Conservation (phyloP, 2,888 invertebrate species). For the Aphodius granarius region DNA sequence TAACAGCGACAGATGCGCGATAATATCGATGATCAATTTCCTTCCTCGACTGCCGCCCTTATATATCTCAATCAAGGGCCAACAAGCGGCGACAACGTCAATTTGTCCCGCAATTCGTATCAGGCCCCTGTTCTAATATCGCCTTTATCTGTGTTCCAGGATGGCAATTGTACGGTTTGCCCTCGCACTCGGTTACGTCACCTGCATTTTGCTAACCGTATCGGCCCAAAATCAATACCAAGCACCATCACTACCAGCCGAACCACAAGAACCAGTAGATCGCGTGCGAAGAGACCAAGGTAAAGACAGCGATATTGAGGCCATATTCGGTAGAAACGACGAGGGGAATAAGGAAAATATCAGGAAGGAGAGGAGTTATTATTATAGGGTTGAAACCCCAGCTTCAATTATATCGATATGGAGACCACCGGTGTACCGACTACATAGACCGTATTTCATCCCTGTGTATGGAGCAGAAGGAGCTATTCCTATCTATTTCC, state of each 20-base stretch:
- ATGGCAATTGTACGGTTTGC: slow-evolving; percentile 37
- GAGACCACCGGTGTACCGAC: slow-evolving; percentile 42
- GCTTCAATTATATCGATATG: slow-evolving; percentile 37
- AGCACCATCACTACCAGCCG: slow-evolving; percentile 25
- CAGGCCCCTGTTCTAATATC: slow-evolving; percentile 10
- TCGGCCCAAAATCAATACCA: slow-evolving; percentile 39
- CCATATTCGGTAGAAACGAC: neutral
- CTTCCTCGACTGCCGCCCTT: neutral
- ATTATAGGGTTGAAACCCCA: slow-evolving; percentile 23
- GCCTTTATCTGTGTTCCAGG: slow-evolving; percentile 36
- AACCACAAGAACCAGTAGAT: slow-evolving; percentile 14
- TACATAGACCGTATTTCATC: slow-evolving; percentile 48
- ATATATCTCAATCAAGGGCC: neutral
- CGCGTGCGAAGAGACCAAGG: neutral
- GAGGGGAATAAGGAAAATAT: neutral
- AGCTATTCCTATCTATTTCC: slow-evolving; percentile 45
- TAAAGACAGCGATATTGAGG: neutral
- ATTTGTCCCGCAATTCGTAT: neutral
- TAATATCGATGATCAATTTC: neutral
- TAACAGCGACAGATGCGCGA: neutral
- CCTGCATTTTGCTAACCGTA: slow-evolving; percentile 28
- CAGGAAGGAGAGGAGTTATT: slow-evolving; percentile 18
- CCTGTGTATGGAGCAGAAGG: slow-evolving; percentile 46
- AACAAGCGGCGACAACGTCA: neutral
- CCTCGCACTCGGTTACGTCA: slow-evolving; percentile 33